Base-by-base conservation (phyloP, 2,888 invertebrate species). In the Choristoneura rosaceana region DNA sequence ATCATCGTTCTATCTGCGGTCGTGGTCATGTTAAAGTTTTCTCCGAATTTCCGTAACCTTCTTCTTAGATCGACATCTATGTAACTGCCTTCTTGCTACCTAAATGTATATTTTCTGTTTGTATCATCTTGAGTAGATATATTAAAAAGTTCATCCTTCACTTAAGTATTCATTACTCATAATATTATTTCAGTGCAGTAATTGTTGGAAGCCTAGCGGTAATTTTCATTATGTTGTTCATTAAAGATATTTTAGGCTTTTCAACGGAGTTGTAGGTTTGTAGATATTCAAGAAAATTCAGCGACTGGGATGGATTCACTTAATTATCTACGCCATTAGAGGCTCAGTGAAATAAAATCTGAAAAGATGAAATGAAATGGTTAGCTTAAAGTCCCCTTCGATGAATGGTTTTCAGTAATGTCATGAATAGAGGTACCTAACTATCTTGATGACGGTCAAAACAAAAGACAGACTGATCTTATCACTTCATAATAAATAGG, bases 271-370 rank as follows among this genome's bases (percentile, higher is more conserved):
- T 17, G 15, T 38, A 38, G 34, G 7, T 4, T 55, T 25, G 55
- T 55, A 10, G 25, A 25, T 25, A 25, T 25, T 25, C 25, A 25
- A 55, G 55, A 25, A 25, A 55, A 25, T 55, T 25, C 25, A 25
- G 25, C 12, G 5, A 10, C 25, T 25, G 10, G 25, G 25, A 12
- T 17, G 55, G 4, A 12, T 17, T 55, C 55, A 55, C 4, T 55
- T 55, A 17, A 52, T 25, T 25, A 12, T 55, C 25, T 55, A 25
- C 25, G 55, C 55, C 55, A 4, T 55, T 52, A 52, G 17, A 55
- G 12, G 12, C 25, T 55, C 17, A 52, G 55, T 55, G 12, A 55
- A 25, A 55, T 25, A 55, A 52, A 52, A 55, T 55, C 55, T 55
- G 55, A 55, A 55, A 55, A 55, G 25, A 55, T 25, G 25, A 25